Evolutionary conservation across 2,888 invertebrate species (phyloP), one percentile per base, ranked within the genome.

Genomic region (Perithous albicinctus): DNA sequence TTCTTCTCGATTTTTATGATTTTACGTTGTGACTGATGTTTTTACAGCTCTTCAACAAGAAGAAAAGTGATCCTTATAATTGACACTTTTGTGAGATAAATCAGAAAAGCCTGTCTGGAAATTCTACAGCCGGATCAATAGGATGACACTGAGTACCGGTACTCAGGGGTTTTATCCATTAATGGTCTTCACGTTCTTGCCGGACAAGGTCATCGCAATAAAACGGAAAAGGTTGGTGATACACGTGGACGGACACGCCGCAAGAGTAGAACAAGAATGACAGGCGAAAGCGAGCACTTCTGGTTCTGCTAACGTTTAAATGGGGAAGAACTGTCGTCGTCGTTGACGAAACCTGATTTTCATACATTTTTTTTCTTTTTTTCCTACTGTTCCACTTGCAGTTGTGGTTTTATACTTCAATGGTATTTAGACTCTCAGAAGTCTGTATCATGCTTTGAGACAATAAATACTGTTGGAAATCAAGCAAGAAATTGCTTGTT

Each of bases 271-370:
- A 56, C 75, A 32, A 59, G 80, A 80, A 66, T 70, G 35, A 64
- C 76, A 15, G 78, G 78, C 75, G 81, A 78, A 78, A 83, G 83
- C 83, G 75, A 66, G 43, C 67, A 64, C 51, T 48, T 69, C 63
- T 43, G 69, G 67, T 64, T 32, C 74, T 46, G 23, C 26, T 56
- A 70, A 35, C 35, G 64, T 54, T 38, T n/a, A n/a, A 63, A 63
- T 26, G 10, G 20, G n/a, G 43, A 64, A 54, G 41, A 51, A 64
- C 43, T 26, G 48, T 61, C 41, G 29, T 20, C 32, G 43, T 29
- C 43, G 46, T 73, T 29, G 41, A 38, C 43, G 67, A 79, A 73
- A 67, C 61, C 56, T 41, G 61, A 59, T 76, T 67, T 61, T 10
- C 59, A 20, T 18, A 32, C 15, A 23, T 35, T 63, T 63, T 74